Base-by-base conservation (phyloP, 2,888 invertebrate species). In the Clistopyga incitator region DNA sequence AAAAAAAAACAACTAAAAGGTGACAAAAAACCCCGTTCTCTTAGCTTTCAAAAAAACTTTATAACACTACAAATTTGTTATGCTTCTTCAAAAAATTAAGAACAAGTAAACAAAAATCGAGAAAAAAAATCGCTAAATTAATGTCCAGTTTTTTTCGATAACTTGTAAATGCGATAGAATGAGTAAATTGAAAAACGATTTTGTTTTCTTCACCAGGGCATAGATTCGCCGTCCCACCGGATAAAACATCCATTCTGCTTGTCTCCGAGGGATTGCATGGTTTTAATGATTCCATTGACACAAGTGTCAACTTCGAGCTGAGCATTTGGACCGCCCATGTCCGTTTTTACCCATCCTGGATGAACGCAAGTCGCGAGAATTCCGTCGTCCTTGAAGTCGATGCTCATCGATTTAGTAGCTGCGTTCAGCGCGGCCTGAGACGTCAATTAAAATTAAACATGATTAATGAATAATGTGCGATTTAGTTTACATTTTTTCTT, bases 271-370 rank as follows among this genome's bases (percentile, higher is more conserved):
- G 94, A 94, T 52, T 93, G 90, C 59, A 98, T 92, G 3, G 97
- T 96, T 6, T 95, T 92, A 20, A 98, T 93, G 80, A 98, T 96
- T 20, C 95, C 94, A 0, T 90, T 90, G 6, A 96, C 95, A 90
- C 97, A 96, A 1, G 95, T 94, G 29, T 96, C 95, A 1, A 97
- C 94, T 72, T 96, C 96, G 45, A 98, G 93, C 0, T 96, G 96
- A 0, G 98, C 98, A 86, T 95, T 96, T 52, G 94, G 93, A 4
- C 98, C 98, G 4, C 98, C 98, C 97, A 98, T 96, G 86, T 96
- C 96, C 0, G 98, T 98, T 91, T 96, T 95, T 8, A 98, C 98
- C 98, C 98, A 98, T 2, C 98, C 98, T 0, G 98, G 98, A 93
- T 98, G 98, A 82, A 98, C 91, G 77, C 94, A 95, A 0, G 96